A percentile compares a stretch with the other conserved stretches of the same genome.
Conservation (phyloP, 2,797 vertebrate species). For the Carapus acus region DNA sequence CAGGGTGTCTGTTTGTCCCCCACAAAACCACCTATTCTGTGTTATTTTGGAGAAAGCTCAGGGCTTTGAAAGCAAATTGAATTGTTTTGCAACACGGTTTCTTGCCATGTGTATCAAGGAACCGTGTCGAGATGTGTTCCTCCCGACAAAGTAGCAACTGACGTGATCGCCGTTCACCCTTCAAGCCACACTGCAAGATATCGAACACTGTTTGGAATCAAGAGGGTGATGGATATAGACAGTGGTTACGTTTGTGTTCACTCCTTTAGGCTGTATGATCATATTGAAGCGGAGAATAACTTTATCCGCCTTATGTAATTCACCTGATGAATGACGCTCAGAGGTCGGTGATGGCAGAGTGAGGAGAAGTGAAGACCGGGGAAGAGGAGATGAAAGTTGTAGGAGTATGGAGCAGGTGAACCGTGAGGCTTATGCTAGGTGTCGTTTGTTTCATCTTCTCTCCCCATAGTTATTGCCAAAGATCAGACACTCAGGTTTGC, state of each 20-base stretch:
- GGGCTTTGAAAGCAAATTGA: too few species aligned
- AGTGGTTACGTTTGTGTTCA: neutral
- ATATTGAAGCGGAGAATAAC: conserved; percentile 11
- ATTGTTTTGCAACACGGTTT: too few species aligned
- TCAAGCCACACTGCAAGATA: conserved; percentile 14
- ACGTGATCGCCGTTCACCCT: conserved; percentile 21
- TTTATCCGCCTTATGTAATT: conserved; percentile 2
- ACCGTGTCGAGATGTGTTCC: neutral
- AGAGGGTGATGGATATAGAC: neutral
- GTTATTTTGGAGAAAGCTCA: too few species aligned
- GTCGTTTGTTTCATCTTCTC: neutral
- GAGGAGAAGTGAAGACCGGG: conserved; percentile 8
- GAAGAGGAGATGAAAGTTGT: neutral
- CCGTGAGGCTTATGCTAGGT: too few species aligned
- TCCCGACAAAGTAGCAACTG: conserved; percentile 18
- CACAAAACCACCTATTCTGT: too few species aligned
- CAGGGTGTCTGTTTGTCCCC: too few species aligned
- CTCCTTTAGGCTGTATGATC: conserved; percentile 13
- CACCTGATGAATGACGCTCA: conserved; percentile 2
- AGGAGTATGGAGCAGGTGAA: too few species aligned
- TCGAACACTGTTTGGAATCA: neutral
- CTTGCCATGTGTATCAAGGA: conserved; percentile 18
- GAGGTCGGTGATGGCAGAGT: neutral
- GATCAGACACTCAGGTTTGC: conserved; percentile 4
- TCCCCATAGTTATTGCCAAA: neutral